Percentiles rank a stretch among this genome's conserved stretches.
These are phyloP conservation scores for Dorcus hopei DNA, from an alignment of 2,888 invertebrate genomes.

Conservation along the genomic window DNA sequence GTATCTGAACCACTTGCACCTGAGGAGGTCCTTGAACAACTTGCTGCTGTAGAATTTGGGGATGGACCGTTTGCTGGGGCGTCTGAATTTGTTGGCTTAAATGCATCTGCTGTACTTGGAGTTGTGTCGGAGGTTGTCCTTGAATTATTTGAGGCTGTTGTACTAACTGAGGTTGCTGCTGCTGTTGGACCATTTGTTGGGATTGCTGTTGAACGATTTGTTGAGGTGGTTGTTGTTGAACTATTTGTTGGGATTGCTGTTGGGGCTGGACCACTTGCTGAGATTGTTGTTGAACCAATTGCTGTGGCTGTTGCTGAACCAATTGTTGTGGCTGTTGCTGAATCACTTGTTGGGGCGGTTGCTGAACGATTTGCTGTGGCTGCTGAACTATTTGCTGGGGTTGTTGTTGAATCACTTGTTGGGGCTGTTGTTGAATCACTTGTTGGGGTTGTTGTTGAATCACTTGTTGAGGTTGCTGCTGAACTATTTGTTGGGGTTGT, in stretches of 20 bases:
- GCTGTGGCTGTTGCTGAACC: slow-evolving; percentile 42
- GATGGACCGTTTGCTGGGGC: slow-evolving; percentile 13
- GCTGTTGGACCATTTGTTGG: slow-evolving; percentile 18
- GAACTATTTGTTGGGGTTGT: slow-evolving; percentile 12
- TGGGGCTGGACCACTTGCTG: slow-evolving; percentile 54
- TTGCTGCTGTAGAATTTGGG: slow-evolving; percentile 20
- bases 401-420: slow-evolving; percentile 19
- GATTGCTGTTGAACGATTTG: background rate
- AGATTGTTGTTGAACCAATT: slow-evolving; percentile 53
- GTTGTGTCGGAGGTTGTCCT: slow-evolving; percentile 24
- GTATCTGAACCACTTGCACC: slow-evolving; percentile 4
- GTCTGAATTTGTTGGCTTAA: slow-evolving; percentile 25
- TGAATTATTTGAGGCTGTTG: slow-evolving; percentile 36
- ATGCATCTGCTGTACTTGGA: slow-evolving; percentile 44
- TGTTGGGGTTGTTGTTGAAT: slow-evolving; percentile 24
- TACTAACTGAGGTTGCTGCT: slow-evolving; percentile 32
- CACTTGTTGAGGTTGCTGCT: slow-evolving; percentile 16
- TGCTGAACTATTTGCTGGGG: background rate
- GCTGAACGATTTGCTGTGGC: slow-evolving; percentile 11
- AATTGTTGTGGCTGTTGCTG: slow-evolving; percentile 4
- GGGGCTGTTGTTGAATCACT: slow-evolving; percentile 19
- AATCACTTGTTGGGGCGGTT: slow-evolving; percentile 20
- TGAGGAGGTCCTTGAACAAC: slow-evolving; percentile 13
- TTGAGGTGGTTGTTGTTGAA: slow-evolving; percentile 28
- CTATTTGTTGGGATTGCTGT: slow-evolving; percentile 34